Evolutionary conservation across 2,888 invertebrate species (phyloP), one percentile per base, ranked within the genome.

Genomic region (Zygogramma bicolorata): DNA sequence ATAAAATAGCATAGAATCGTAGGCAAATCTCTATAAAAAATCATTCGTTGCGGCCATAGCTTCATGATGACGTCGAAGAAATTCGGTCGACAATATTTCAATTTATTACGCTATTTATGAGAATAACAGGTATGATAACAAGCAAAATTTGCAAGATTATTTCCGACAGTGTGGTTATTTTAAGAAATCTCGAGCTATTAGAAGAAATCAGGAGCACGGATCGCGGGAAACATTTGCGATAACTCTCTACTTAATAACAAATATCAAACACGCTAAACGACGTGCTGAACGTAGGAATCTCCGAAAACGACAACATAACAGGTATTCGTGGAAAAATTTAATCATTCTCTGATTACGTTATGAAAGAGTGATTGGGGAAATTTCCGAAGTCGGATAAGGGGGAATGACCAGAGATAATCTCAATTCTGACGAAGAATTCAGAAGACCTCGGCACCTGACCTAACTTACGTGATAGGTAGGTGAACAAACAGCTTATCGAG

Each of bases 111-210:
- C 46, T 18, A 46, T 46, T 46, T 22, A 20, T 10, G 20, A 7
- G 8, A 46, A 79, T 79, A 77, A 73, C 79, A 65, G 68, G 68
- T 74, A 73, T 75, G 75, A 79, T 79, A 78, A 78, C 73, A 71
- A 76, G 70, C 63, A 77, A 34, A 75, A 74, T 71, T 76, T 73
- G 59, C 75, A 69, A 76, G 77, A 78, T 77, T 79, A 73, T 75
- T 77, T 79, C 78, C 79, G 77, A 73, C 75, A 62, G 74, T 74
- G 75, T 74, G 75, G 77, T 75, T 77, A 77, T 79, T 79, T 79
- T 77, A 78, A 78, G 79, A 75, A 77, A 78, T 77, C 76, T 18
- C 10, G 20, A 46, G 46, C 46, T 46, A 46, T 46, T 46, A 46
- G 46, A 10, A 18, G 46, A 18, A 46, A 46, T 46, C 46, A 18